Conservation (phyloP, 2,888 invertebrate species). For the Caenorhabditis sp. region DNA sequence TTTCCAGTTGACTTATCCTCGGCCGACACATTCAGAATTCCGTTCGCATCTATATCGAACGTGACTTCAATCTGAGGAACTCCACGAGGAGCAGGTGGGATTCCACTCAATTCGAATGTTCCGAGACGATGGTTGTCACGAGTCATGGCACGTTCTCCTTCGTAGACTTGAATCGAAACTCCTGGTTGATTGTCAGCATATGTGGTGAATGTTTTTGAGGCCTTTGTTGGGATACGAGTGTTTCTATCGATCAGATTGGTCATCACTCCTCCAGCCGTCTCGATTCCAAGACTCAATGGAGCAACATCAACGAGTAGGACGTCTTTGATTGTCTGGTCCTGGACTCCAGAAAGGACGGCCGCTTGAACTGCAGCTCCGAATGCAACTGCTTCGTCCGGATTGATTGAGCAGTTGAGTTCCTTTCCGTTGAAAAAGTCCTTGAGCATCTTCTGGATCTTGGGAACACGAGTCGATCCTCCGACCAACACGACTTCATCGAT, state of each 20-base stretch:
- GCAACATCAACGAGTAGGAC: slow-evolving; percentile 28
- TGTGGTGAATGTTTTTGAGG: slow-evolving; percentile 32
- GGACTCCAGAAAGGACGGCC: slow-evolving; percentile 27
- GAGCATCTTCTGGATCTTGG: slow-evolving; percentile 96
- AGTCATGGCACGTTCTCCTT: slow-evolving; percentile 85
- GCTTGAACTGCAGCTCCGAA: slow-evolving; percentile 35
- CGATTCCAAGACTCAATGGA: slow-evolving; percentile 36
- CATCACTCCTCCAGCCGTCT: slow-evolving; percentile 34
- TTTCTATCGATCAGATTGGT: slow-evolving; percentile 30
- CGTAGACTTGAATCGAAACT: slow-evolving; percentile 90
- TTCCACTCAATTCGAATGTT: slow-evolving; percentile 84
- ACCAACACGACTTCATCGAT: slow-evolving; percentile 86
- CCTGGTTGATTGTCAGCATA: slow-evolving; percentile 94
- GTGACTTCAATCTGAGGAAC: slow-evolving; percentile 86
- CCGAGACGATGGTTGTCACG: slow-evolving; percentile 84
- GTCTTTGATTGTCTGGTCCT: slow-evolving; percentile 32
- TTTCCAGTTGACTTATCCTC: slow-evolving; percentile 82
- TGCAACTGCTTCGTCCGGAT: slow-evolving; percentile 31
- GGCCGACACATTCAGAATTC: slow-evolving; percentile 82
- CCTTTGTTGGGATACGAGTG: slow-evolving; percentile 30
- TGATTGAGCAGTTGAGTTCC: slow-evolving; percentile 30
- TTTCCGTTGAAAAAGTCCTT: slow-evolving; percentile 91
- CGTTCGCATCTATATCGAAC: slow-evolving; percentile 84
- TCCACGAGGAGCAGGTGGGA: slow-evolving; percentile 83
- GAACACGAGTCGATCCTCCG: slow-evolving; percentile 97